A percentile compares a stretch with the other conserved stretches of the same genome.
phyloP scores from a whole-genome alignment of 2,888 invertebrate species.

The Heliconius aoede region DNA sequence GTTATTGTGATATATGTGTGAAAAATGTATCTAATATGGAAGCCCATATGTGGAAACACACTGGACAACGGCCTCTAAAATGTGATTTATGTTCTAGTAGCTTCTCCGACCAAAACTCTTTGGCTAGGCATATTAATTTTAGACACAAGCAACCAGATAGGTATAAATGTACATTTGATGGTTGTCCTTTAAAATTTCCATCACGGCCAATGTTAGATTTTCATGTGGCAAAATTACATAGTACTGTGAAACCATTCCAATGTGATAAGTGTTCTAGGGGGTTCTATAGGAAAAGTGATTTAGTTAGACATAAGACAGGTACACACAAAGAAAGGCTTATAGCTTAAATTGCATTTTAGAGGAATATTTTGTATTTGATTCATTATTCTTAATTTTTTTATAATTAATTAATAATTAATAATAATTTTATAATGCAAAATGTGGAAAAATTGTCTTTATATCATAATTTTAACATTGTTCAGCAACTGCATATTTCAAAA shows the following conservation, averaged over 20 bases:
- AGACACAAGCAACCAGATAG: constrained; percentile 68
- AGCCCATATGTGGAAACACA: constrained; percentile 82
- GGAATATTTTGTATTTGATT: too few relatives aligned
- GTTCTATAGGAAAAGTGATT: constrained; percentile 75
- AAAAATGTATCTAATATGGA: constrained; percentile 81
- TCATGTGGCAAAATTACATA: constrained; percentile 70
- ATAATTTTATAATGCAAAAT: too few relatives aligned
- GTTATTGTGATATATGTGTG: constrained; percentile 75
- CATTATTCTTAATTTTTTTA: too few relatives aligned
- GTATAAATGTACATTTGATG: constrained; percentile 64
- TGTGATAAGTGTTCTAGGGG: constrained; percentile 71
- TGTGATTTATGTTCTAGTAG: constrained; percentile 71
- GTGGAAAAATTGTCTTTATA: too few relatives aligned
- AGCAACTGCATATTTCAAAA: too few relatives aligned
- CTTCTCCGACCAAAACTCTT: constrained; percentile 63
- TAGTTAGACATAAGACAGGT: constrained; percentile 70
- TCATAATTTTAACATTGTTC: too few relatives aligned
- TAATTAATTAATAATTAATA: too few relatives aligned
- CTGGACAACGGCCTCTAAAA: constrained; percentile 74
- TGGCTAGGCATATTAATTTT: constrained; percentile 71
- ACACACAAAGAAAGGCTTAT: constrained; percentile 68
- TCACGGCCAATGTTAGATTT: constrained; percentile 69
- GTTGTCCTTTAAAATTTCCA: constrained; percentile 66
- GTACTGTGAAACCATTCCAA: constrained; percentile 63
- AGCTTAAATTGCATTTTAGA: neutral